Evolutionary conservation across 2,888 invertebrate genomes (phyloP), one percentile per base, ranked within the genome.

Genomic region (Luperina nickerlii): DNA sequence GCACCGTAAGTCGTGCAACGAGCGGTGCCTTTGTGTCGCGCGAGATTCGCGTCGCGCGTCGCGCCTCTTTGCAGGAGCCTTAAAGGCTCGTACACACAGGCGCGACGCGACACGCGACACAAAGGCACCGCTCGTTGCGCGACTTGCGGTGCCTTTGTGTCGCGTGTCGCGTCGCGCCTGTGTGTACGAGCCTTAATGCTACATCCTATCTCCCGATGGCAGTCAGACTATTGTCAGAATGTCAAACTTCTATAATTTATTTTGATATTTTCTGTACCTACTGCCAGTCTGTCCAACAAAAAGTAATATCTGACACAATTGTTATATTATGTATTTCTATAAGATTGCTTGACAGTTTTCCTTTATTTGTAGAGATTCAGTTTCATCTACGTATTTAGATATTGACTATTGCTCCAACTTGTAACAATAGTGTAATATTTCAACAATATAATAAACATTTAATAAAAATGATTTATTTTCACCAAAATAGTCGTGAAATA

Each of bases 191-290:
- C n/a, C n/a, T n/a, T n/a, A 82, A 65, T 42, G 15, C 45, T 42
- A 27, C 18, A 71, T 72, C n/a, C n/a, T 63, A 67, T 73, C 63
- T 51, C 24, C 2, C n/a, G 15, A 24, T 24, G n/a, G 15, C 38
- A 62, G 66, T 20, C 54, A 45, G 27, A 20, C 42, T 20, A 18
- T 42, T 70, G 66, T 48, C 81, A 84, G 45, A n/a, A 5, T 51
- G 51, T 81, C 70, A 62, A 66, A 48, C 45, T 62, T 27, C 32
- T 66, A 27, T 48, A 67, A 62, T 45, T 62, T 80, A 24, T 18
- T 60, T 48, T 27, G 13, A 45, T 66, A 54, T 45, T 42, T 62
- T 62, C 9, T 32, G 38, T 15, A n/a, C 32, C 32, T 32, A 32
- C 38, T 13, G 69, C 42, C 54, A 6, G 48, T 11, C 18, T 66